These are phyloP conservation scores for Herpailurus yagouaroundi DNA, from an alignment of 2,113 vertebrate species.

Conservation along the genomic window DNA sequence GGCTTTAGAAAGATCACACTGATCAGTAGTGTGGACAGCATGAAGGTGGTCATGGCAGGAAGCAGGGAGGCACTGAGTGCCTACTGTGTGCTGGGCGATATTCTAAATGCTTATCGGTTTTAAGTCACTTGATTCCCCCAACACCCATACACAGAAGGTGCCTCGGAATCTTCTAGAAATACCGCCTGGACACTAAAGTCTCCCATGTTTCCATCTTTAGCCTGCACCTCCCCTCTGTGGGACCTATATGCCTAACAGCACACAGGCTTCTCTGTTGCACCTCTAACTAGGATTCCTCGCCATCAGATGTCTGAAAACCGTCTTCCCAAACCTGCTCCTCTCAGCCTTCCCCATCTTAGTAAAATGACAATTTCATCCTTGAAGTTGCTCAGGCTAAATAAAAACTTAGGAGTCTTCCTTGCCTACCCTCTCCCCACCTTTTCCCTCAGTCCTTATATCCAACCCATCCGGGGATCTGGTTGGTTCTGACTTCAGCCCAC, in stretches of 20 bases:
- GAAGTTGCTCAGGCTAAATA: background rate
- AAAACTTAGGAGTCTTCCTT: background rate
- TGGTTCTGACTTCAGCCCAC: background rate
- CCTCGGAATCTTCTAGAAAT: background rate
- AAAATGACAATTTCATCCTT: background rate
- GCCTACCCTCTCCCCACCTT: background rate
- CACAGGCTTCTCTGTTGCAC: background rate
- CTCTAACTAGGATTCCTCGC: background rate
- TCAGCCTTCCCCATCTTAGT: background rate
- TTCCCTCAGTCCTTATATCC: background rate
- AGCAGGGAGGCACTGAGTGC: background rate
- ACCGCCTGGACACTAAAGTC: background rate
- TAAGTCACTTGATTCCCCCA: background rate
- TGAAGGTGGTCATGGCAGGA: background rate
- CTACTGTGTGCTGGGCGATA: background rate
- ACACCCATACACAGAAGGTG: background rate
- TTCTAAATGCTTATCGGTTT: background rate
- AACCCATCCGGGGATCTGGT: background rate
- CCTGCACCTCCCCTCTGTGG: background rate
- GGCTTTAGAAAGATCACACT: background rate
- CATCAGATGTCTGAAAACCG: background rate
- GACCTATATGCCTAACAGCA: background rate
- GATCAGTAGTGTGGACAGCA: background rate
- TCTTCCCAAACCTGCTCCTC: background rate
- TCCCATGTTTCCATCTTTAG: background rate